phyloP scores from a whole-genome alignment of 2,797 vertebrate genomes.

The Coreius guichenoti region DNA sequence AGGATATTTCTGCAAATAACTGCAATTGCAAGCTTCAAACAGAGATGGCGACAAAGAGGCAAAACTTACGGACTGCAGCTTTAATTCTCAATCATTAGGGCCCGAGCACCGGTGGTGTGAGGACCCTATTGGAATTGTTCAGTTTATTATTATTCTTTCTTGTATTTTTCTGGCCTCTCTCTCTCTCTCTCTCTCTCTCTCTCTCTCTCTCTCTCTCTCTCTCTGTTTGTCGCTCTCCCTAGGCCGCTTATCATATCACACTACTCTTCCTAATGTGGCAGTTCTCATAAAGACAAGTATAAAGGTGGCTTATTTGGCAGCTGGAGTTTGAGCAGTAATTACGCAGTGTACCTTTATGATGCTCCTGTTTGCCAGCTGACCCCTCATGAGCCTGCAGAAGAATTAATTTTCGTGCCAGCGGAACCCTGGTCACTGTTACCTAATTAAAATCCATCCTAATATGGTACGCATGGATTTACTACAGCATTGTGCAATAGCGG shows the following conservation, averaged over 20 bases:
- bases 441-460: constrained; percentile 59
- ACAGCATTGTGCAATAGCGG: constrained; percentile 54
- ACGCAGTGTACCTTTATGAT: constrained; percentile 42
- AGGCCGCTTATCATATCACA: neutral
- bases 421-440: constrained; percentile 48
- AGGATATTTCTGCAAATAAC: too few relatives aligned
- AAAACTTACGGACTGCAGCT: too few relatives aligned
- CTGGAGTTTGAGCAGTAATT: constrained; percentile 55
- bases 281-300: constrained; percentile 38
- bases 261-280: constrained; percentile 14
- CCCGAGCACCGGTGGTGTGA: too few relatives aligned
- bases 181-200: neutral
- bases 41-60: too few relatives aligned
- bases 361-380: constrained; percentile 47
- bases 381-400: constrained; percentile 47
- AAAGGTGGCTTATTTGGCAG: constrained; percentile 54
- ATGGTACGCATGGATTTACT: constrained; percentile 55
- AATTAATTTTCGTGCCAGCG: constrained; percentile 57
- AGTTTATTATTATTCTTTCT: neutral
- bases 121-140: too few relatives aligned
- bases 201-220: neutral
- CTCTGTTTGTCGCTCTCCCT: neutral
- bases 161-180: neutral
- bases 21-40: too few relatives aligned
- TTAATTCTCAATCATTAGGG: too few relatives aligned